Conservation (phyloP, 2,888 invertebrate species). For the Caenorhabditis sp. region DNA sequence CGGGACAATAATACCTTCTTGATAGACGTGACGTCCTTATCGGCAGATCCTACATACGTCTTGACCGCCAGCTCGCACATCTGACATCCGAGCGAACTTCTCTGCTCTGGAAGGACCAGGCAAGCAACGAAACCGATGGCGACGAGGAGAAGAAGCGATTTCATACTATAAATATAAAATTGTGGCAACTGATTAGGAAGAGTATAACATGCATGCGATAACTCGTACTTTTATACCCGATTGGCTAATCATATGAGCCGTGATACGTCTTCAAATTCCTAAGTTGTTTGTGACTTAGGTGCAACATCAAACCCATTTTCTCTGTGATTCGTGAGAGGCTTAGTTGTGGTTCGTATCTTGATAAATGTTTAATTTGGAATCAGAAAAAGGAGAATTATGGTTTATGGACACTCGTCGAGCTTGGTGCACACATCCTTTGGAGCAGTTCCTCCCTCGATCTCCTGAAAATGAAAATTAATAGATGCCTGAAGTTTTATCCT, state of each 20-base stretch:
- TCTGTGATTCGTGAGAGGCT: background rate
- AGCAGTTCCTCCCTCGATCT: conserved; percentile 64
- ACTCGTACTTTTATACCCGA: conserved; percentile 28
- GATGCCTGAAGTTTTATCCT: conserved; percentile 42
- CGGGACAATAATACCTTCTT: conserved; percentile 41
- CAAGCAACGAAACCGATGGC: conserved; percentile 46
- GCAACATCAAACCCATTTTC: conserved; percentile 3
- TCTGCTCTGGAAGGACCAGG: conserved; percentile 41
- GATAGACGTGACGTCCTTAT: conserved; percentile 55
- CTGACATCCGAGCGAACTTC: conserved; percentile 54
- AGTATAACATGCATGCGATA: conserved; percentile 1
- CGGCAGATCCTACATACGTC: conserved; percentile 54
- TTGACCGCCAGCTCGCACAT: conserved; percentile 65
- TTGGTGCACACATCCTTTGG: conserved; percentile 64
- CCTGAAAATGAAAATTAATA: conserved; percentile 61
- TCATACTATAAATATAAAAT: conserved; percentile 17
- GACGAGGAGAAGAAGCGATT: conserved; percentile 35
- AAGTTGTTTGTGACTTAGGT: conserved; percentile 24
- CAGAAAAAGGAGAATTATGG: background rate
- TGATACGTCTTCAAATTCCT: conserved; percentile 10
- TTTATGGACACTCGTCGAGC: conserved; percentile 16
- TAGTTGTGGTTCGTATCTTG: too few relatives aligned
- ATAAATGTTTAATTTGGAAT: background rate
- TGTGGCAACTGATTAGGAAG: background rate
- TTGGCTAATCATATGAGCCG: conserved; percentile 33